Percentiles rank a stretch among this genome's conserved stretches.
Conservation (phyloP, 2,888 invertebrate genomes). For the Vanessa cardui region DNA sequence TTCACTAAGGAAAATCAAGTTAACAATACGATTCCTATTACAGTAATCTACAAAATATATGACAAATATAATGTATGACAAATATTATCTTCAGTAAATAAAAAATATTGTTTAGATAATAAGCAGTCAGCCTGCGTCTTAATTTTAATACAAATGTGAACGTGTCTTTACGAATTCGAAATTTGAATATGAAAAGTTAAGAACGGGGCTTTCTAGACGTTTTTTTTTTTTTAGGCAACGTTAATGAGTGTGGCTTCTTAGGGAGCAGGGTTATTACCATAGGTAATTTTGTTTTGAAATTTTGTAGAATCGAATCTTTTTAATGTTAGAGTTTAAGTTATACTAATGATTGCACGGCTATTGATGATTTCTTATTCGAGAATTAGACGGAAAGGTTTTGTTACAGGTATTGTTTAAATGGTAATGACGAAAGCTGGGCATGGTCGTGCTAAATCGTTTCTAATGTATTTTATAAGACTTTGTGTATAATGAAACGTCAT, state of each 20-base stretch:
- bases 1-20: too few species aligned
- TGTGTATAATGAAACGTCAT: too few species aligned
- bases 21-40: too few species aligned
- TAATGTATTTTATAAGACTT: background rate
- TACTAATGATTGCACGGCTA: slow-evolving; percentile 34
- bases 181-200: slow-evolving; percentile 76
- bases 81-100: too few species aligned
- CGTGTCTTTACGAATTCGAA: slow-evolving; percentile 58
- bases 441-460: background rate
- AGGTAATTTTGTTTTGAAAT: slow-evolving; percentile 48
- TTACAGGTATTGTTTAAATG: background rate
- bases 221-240: slow-evolving; percentile 54
- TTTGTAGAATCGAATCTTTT: slow-evolving; percentile 38
- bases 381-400: slow-evolving; percentile 7
- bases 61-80: too few species aligned
- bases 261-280: slow-evolving; percentile 61
- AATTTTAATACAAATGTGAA: slow-evolving; percentile 34
- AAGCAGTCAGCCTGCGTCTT: background rate
- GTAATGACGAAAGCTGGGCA: background rate
- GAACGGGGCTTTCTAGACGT: slow-evolving; percentile 68
- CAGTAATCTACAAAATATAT: too few species aligned
- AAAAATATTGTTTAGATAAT: too few species aligned
- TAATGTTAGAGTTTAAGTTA: slow-evolving; percentile 41
- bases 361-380: slow-evolving; percentile 20
- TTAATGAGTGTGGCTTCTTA: slow-evolving; percentile 73